Evolutionary conservation across 2,888 invertebrate genomes (phyloP).

Genomic region (Ypsolopha scabrella): DNA sequence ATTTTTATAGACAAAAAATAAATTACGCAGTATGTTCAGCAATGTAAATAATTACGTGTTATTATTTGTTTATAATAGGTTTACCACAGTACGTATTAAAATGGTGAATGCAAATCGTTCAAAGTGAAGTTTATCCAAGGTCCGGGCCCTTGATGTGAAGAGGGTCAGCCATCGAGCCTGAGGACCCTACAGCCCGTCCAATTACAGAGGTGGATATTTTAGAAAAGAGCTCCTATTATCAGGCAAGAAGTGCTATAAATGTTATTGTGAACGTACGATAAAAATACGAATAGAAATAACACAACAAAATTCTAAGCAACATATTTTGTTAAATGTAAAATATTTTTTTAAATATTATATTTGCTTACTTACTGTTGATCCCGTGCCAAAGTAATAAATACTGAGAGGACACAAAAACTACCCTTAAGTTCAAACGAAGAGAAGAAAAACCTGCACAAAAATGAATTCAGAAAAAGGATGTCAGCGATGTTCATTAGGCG

Average conservation of each 20-base stretch:
- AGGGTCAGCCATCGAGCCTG: slow-evolving; percentile 48
- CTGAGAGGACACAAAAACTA: not conserved
- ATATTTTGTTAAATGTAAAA: slow-evolving; percentile 1
- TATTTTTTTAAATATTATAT: slow-evolving; percentile 7
- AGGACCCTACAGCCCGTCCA: slow-evolving; percentile 49
- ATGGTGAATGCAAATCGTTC: not conserved
- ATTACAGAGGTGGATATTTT: slow-evolving; percentile 47
- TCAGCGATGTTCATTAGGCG: slow-evolving; percentile 13
- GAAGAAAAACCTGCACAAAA: slow-evolving; percentile 4
- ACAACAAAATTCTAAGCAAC: too few relatives aligned
- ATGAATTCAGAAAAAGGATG: slow-evolving; percentile 4
- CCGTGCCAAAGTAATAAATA: slow-evolving; percentile 20
- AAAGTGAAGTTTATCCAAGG: slow-evolving; percentile 30
- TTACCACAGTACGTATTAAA: too few relatives aligned
- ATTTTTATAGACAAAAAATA: too few relatives aligned
- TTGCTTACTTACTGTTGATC: slow-evolving; percentile 22
- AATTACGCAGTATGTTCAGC: too few relatives aligned
- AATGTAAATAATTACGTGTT: too few relatives aligned
- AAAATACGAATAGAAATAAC: not conserved
- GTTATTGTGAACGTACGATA: slow-evolving; percentile 4
- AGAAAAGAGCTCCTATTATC: slow-evolving; percentile 24
- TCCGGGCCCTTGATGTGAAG: slow-evolving; percentile 38
- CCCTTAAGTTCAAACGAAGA: slow-evolving; percentile 1
- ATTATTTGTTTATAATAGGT: too few relatives aligned
- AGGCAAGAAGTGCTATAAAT: slow-evolving; percentile 19